A percentile compares a stretch with the other conserved stretches of the same genome.
Evolutionary conservation across 2,888 invertebrate genomes (phyloP).

Genomic region (Polydrusus pterygomalis): DNA sequence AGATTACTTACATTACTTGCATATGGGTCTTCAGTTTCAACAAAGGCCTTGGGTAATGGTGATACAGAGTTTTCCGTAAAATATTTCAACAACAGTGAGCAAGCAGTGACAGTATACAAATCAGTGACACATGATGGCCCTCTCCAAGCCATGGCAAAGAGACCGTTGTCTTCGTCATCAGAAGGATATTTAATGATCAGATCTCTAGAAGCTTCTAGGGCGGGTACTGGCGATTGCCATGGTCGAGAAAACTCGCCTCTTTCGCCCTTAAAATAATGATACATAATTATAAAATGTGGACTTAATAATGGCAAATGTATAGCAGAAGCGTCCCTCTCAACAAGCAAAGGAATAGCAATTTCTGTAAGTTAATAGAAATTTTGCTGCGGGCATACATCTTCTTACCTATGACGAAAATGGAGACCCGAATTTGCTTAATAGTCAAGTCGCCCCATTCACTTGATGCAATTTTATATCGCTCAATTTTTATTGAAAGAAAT

Average conservation of each 20-base stretch:
- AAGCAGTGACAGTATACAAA: constrained; percentile 77
- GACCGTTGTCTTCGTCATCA: constrained; percentile 89
- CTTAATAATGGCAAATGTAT: no score
- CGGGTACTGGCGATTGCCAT: constrained; percentile 84
- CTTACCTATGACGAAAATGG: no score
- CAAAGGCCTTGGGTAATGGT: constrained; percentile 87
- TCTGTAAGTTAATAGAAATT: no score
- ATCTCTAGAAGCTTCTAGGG: constrained; percentile 76
- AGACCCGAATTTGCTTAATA: no score
- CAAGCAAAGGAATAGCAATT: no score
- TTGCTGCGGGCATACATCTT: no score
- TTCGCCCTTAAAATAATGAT: constrained; percentile 69
- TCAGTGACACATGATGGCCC: constrained; percentile 81
- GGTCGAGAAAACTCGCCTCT: constrained; percentile 80
- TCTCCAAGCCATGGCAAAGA: constrained; percentile 86
- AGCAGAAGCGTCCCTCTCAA: no score
- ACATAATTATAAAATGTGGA: not conserved
- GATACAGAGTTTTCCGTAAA: constrained; percentile 91
- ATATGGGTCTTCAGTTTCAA: constrained; percentile 86
- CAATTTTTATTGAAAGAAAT: no score
- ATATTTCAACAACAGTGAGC: constrained; percentile 84
- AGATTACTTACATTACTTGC: constrained; percentile 81
- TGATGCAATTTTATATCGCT: no score
- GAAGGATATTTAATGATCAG: constrained; percentile 82
- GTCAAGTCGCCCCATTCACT: no score